A percentile compares a stretch with the other conserved stretches of the same genome.
Evolutionary conservation across 1,140 invertebrate species (phyloP).

Genomic region (Caenorhabditis tropicalis): DNA sequence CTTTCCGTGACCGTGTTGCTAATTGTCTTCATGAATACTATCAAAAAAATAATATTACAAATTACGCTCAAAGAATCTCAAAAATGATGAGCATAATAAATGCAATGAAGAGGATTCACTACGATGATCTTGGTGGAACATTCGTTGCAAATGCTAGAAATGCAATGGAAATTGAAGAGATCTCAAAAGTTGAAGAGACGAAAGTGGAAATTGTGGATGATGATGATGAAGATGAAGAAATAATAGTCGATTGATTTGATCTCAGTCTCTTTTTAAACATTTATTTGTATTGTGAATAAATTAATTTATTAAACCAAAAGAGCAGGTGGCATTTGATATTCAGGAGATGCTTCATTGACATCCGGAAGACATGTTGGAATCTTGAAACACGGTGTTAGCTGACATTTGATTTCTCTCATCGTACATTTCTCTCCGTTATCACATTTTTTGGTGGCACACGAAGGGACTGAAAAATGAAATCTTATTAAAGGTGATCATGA

Average conservation of each 20-base stretch:
- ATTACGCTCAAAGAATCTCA: background rate
- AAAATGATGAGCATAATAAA: conserved; percentile 7
- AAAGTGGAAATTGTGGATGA: background rate
- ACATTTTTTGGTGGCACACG: conserved; percentile 13
- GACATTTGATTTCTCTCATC: conserved; percentile 7
- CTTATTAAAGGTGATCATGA: background rate
- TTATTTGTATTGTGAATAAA: background rate
- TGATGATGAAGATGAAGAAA: background rate
- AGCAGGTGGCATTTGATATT: conserved; percentile 29
- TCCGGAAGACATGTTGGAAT: conserved; percentile 23
- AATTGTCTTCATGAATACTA: conserved; percentile 5
- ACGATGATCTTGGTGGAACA: conserved; percentile 10
- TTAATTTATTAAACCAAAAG: background rate
- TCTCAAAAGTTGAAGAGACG: no score
- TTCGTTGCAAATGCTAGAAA: background rate
- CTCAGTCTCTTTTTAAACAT: background rate
- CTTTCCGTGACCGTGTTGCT: background rate
- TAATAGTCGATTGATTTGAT: background rate
- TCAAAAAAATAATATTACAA: background rate
- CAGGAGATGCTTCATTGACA: background rate
- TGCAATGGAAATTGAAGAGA: background rate
- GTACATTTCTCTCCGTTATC: background rate
- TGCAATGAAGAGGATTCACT: conserved; percentile 19
- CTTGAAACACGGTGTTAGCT: background rate
- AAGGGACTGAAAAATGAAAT: background rate